Percentiles rank a stretch among this genome's conserved stretches.
These are phyloP conservation scores for Drosophila paranaensis DNA, from an alignment of 2,888 invertebrate genomes.

Conservation along the genomic window DNA sequence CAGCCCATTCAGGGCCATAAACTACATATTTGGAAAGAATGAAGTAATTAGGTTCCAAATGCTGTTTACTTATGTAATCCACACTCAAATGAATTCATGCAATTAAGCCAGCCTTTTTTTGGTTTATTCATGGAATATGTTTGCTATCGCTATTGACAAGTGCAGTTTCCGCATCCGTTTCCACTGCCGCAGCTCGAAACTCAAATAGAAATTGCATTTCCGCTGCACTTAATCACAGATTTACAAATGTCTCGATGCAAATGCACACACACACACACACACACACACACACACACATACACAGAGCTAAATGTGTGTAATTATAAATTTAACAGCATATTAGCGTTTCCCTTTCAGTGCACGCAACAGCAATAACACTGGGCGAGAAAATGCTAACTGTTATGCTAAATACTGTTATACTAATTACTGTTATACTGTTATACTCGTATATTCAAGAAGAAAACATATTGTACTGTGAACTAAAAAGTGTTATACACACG, in stretches of 20 bases:
- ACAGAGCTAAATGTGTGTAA: constrained; percentile 25
- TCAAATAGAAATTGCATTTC: constrained; percentile 66
- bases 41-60: not conserved
- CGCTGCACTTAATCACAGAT: constrained; percentile 36
- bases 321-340: constrained; percentile 61
- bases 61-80: not conserved
- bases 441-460: not conserved
- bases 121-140: not conserved
- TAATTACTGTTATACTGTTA: too few relatives aligned
- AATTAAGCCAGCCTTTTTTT: not conserved
- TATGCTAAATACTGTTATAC: too few relatives aligned
- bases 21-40: not conserved
- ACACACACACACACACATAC: not conserved
- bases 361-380: constrained; percentile 15
- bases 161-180: constrained; percentile 59
- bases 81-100: not conserved
- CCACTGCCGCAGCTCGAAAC: constrained; percentile 36
- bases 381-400: not conserved
- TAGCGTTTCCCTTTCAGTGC: constrained; percentile 50
- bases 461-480: not conserved
- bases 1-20: not conserved
- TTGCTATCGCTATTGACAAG: constrained; percentile 34
- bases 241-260: constrained; percentile 28
- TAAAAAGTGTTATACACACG: too few relatives aligned
- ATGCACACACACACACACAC: constrained; percentile 4